Base-by-base conservation (phyloP, 2,888 invertebrate genomes). In the Neoscelio sp. region DNA sequence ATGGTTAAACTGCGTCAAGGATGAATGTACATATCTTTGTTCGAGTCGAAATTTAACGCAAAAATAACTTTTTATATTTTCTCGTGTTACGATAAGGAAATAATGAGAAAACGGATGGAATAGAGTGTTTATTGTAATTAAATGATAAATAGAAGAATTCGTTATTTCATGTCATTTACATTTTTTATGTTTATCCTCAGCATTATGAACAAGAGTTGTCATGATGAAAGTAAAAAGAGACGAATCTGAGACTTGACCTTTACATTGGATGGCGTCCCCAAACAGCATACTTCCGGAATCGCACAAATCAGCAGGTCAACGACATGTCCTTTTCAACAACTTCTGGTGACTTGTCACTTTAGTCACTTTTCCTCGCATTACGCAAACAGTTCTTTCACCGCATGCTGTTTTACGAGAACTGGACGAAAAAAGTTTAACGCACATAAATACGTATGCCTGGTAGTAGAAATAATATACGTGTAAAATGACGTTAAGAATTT, bases 1-100 rank as follows among this genome's bases (percentile, higher is more conserved):
- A 35, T 54, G 73, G 38, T 73, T 56, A 64, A 73, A 42, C 62
- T 52, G 44, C 71, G 54, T 73, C 71, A 54, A 73, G 71, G 62
- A 54, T 62, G 62, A 62, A 64, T 46, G 35, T 33, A 60, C 60
- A 52, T 46, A 56, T 74, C 52, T 67, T 60, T 67, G 60, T 68
- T 60, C 60, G 54, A 42, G 20, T 33, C 50, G 20, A 75, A 50
- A 75, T 67, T 67, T 44, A 44, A 64, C 30, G 23, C 44, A 56
- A 64, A 74, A 64, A 65, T 64, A 50, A 58, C 60, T 46, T 20
- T 17, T n/a, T n/a, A n/a, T n/a, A n/a, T n/a, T n/a, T n/a, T n/a
- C n/a, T n/a, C n/a, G n/a, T n/a, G n/a, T n/a, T n/a, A n/a, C n/a
- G n/a, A n/a, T n/a, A n/a, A n/a, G n/a, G n/a, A n/a, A n/a, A n/a